Evolutionary conservation across 2,888 invertebrate species (phyloP).

Genomic region (Lomographa bimaculata): DNA sequence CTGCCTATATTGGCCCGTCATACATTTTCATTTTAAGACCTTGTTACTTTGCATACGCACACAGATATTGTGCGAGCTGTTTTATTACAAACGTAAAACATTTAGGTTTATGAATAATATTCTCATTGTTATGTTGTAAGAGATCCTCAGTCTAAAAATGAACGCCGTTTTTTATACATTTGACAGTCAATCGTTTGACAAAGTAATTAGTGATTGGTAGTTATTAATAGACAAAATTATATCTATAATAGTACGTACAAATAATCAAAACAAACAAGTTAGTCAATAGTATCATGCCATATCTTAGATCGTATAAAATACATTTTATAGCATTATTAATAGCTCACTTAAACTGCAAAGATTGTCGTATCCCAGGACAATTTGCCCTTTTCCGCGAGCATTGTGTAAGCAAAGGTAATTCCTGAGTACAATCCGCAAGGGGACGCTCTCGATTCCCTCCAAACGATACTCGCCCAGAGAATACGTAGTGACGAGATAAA

Average conservation of each 20-base stretch:
- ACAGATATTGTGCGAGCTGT: not conserved
- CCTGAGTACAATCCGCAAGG: constrained; percentile 48
- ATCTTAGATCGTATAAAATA: not conserved
- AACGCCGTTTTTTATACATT: too few relatives aligned
- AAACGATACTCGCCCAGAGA: constrained; percentile 61
- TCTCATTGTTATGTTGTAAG: too few relatives aligned
- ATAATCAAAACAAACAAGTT: too few relatives aligned
- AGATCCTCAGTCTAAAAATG: too few relatives aligned
- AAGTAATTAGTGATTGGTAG: too few relatives aligned
- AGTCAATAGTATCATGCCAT: too few relatives aligned
- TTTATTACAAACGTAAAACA: not conserved
- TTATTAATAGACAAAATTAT: too few relatives aligned
- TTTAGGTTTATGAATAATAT: not conserved
- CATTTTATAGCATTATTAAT: constrained; percentile 2
- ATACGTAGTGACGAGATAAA: constrained; percentile 75
- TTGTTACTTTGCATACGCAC: constrained; percentile 12
- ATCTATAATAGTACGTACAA: too few relatives aligned
- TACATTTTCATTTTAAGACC: constrained; percentile 24
- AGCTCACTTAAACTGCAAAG: constrained; percentile 10
- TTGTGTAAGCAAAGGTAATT: constrained; percentile 52
- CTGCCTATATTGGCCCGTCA: constrained; percentile 29
- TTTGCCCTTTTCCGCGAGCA: constrained; percentile 21
- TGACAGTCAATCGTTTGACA: too few relatives aligned
- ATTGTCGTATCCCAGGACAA: constrained; percentile 11
- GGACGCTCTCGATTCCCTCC: constrained; percentile 59